Evolutionary conservation across 2,113 vertebrate species (phyloP).

Genomic region (Pelmatolapia mariae): DNA sequence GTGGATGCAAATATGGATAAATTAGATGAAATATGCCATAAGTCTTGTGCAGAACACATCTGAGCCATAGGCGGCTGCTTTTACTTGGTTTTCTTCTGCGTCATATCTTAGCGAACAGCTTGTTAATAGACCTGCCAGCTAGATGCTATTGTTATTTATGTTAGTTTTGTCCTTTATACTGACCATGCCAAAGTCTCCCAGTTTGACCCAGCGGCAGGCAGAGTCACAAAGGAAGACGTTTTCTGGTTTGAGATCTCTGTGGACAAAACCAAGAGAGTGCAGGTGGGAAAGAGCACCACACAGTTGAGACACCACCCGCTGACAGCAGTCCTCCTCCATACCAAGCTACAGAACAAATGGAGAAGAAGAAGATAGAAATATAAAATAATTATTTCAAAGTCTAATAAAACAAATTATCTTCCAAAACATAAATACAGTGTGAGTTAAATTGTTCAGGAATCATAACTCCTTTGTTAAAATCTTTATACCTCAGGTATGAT

Average conservation of each 20-base stretch:
- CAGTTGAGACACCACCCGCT: conserved; percentile 77
- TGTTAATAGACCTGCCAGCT: background rate
- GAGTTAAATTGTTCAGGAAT: background rate
- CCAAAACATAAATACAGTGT: background rate
- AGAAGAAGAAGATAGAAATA: background rate
- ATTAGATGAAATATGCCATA: rapidly evolving
- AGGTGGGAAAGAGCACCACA: conserved; percentile 81
- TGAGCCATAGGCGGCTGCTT: rapidly evolving
- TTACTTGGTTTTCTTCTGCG: background rate
- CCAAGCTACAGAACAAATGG: conserved; percentile 34
- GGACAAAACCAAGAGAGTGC: conserved; percentile 81
- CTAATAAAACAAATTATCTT: background rate
- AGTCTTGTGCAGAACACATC: background rate
- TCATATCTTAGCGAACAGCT: background rate
- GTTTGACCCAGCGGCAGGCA: conserved; percentile 77
- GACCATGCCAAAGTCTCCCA: conserved; percentile 85
- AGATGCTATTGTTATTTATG: background rate
- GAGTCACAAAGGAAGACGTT: conserved; percentile 85
- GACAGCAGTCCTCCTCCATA: conserved; percentile 73
- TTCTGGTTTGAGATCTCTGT: conserved; percentile 86
- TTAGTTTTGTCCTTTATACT: rapidly evolving
- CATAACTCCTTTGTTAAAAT: rapidly evolving
- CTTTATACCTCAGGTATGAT: conserved; percentile 64
- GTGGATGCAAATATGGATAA: background rate
- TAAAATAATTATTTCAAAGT: background rate